Percentiles rank a stretch among this genome's conserved stretches.
phyloP scores from a whole-genome alignment of 2,113 vertebrate genomes.

The Prolemur simus region DNA sequence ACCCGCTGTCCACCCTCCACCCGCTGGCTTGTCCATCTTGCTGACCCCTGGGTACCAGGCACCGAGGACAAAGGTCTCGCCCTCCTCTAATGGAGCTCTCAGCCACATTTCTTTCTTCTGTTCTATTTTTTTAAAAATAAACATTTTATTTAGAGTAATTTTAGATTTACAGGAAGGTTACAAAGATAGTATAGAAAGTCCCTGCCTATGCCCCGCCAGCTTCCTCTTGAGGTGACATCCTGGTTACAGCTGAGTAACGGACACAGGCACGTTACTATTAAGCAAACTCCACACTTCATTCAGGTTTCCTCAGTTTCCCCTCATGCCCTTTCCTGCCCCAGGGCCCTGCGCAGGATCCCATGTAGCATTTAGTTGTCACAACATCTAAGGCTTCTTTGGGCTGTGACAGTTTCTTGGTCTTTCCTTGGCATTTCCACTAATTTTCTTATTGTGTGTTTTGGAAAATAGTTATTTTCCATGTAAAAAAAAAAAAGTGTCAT shows the following conservation, averaged over 20 bases:
- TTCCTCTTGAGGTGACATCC: background rate
- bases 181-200: background rate
- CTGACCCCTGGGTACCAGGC: rapidly evolving
- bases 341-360: background rate
- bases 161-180: background rate
- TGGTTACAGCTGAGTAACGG: background rate
- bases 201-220: background rate
- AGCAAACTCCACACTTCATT: background rate
- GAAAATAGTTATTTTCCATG: background rate
- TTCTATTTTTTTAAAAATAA: background rate
- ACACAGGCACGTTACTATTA: background rate
- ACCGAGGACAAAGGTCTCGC: too few relatives aligned
- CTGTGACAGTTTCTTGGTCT: background rate
- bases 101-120: background rate
- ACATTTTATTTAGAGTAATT: background rate
- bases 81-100: background rate
- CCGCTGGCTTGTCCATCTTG: background rate
- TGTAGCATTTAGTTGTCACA: background rate
- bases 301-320: background rate
- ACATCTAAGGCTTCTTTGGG: background rate
- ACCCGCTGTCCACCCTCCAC: too few relatives aligned
- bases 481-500: background rate
- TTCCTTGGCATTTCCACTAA: background rate
- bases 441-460: background rate
- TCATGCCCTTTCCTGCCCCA: background rate